These are phyloP conservation scores for Megathymus violae DNA, from an alignment of 1,140 invertebrate species.

Conservation along the genomic window DNA sequence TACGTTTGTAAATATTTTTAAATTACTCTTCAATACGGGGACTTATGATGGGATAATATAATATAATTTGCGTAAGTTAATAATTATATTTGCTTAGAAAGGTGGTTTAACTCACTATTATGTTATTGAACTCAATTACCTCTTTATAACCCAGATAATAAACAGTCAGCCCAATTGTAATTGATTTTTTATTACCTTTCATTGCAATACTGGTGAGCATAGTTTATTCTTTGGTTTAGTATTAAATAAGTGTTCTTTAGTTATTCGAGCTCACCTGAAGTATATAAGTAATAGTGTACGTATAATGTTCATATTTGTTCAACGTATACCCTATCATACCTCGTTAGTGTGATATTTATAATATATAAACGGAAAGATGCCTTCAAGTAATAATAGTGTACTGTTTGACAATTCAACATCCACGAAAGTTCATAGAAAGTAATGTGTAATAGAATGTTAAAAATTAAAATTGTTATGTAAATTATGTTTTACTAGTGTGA, in stretches of 20 bases:
- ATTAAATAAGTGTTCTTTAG: background rate
- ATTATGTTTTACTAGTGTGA: constrained; percentile 6
- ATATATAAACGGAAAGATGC: constrained; percentile 18
- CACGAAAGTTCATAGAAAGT: too few species aligned
- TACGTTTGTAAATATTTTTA: too few species aligned
- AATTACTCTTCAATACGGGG: too few species aligned
- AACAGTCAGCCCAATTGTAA: background rate
- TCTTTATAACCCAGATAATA: background rate
- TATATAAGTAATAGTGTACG: constrained; percentile 5
- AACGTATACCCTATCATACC: constrained; percentile 60
- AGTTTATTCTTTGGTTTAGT: background rate
- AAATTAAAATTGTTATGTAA: background rate
- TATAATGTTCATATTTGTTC: constrained; percentile 20
- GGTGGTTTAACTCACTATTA: too few species aligned
- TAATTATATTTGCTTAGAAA: background rate
- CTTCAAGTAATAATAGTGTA: constrained; percentile 20
- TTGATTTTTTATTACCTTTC: background rate
- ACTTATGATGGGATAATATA: background rate
- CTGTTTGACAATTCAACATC: constrained; percentile 2
- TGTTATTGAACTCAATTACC: too few species aligned
- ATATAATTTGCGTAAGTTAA: background rate
- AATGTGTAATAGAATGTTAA: constrained; percentile 8
- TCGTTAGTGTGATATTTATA: constrained; percentile 48
- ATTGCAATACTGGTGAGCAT: background rate
- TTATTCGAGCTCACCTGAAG: background rate